These are phyloP conservation scores for Oligia strigilis DNA, from an alignment of 2,888 invertebrate genomes.

Conservation along the genomic window DNA sequence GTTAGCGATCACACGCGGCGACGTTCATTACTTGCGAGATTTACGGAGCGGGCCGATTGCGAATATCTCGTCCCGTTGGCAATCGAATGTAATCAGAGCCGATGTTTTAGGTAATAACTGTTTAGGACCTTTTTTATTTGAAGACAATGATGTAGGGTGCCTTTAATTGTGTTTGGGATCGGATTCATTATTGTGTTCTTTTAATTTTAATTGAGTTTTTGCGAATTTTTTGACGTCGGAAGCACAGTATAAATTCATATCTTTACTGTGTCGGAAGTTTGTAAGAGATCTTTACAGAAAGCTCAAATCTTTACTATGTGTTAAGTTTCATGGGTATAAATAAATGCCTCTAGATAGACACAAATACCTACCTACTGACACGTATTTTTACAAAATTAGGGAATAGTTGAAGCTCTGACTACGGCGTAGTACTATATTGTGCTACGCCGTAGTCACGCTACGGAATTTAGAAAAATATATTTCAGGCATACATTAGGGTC, in stretches of 20 bases:
- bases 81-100: slow-evolving; percentile 68
- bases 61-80: slow-evolving; percentile 61
- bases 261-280: neutral
- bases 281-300: neutral
- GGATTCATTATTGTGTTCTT: slow-evolving; percentile 6
- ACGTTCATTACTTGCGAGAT: slow-evolving; percentile 84
- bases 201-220: slow-evolving; percentile 18
- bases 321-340: neutral
- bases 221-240: neutral
- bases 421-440: slow-evolving; percentile 15
- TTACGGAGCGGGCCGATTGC: slow-evolving; percentile 78
- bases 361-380: neutral
- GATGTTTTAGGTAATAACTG: slow-evolving; percentile 70
- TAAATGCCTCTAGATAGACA: neutral
- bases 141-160: slow-evolving; percentile 27
- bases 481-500: neutral
- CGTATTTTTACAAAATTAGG: neutral
- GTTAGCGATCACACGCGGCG: slow-evolving; percentile 85
- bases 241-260: too few species aligned
- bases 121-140: slow-evolving; percentile 45
- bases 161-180: slow-evolving; percentile 23
- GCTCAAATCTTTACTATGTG: too few species aligned
- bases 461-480: neutral
- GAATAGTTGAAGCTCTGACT: neutral
- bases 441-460: slow-evolving; percentile 28